A percentile compares a stretch with the other conserved stretches of the same genome.
phyloP scores from a whole-genome alignment of 2,888 invertebrate species.

The Rhabditoides inermis region DNA sequence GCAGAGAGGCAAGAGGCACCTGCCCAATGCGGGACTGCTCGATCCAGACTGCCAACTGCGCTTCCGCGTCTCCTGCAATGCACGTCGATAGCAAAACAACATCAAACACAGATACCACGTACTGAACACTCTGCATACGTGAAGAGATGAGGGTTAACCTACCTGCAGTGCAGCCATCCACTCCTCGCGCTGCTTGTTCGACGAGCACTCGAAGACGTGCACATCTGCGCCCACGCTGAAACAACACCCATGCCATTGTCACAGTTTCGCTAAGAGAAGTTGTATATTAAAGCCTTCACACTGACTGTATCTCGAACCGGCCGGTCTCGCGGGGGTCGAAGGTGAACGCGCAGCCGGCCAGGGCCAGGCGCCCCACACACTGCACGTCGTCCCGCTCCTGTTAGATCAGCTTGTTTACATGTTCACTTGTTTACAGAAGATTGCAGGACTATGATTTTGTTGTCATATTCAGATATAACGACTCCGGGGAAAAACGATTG shows the following conservation, averaged over 20 bases:
- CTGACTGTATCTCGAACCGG: conserved; percentile 45
- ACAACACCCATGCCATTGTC: no score
- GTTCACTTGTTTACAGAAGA: no score
- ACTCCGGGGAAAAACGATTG: no score
- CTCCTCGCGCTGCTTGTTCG: conserved; percentile 32
- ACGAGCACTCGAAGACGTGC: conserved; percentile 33
- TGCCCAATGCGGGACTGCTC: conserved; percentile 4
- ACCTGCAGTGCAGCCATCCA: conserved; percentile 40
- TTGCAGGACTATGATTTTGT: not conserved
- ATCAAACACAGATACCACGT: not conserved
- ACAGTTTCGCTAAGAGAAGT: no score
- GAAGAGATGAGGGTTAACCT: not conserved
- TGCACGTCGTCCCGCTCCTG: conserved; percentile 38
- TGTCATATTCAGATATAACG: not conserved
- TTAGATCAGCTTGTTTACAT: no score
- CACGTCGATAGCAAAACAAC: not conserved
- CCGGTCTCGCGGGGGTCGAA: conserved; percentile 44
- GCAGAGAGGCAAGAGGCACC: not conserved
- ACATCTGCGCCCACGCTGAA: conserved; percentile 35
- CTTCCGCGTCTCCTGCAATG: conserved; percentile 24
- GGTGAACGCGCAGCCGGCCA: conserved; percentile 44
- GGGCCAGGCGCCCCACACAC: conserved; percentile 33
- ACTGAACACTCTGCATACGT: not conserved
- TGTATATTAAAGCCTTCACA: not conserved
- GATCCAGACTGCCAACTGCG: conserved; percentile 16